phyloP scores from a whole-genome alignment of 2,113 vertebrate species.

The Pyxicephalus adspersus region DNA sequence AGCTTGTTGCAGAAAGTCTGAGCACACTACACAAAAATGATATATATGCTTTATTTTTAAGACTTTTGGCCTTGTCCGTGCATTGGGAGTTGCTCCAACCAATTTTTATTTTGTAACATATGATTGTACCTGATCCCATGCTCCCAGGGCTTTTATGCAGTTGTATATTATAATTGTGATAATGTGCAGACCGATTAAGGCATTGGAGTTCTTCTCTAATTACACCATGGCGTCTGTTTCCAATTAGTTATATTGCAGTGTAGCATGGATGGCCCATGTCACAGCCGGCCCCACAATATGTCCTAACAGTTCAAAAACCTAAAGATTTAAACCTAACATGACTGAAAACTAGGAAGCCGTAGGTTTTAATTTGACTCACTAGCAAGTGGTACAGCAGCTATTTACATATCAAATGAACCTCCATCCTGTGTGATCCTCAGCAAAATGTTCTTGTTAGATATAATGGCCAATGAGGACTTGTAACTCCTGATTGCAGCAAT shows the following conservation, averaged over 20 bases:
- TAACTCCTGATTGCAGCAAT: slow-evolving; percentile 15
- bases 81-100: no score
- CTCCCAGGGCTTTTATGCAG: not conserved
- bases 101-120: no score
- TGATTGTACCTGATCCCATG: not conserved
- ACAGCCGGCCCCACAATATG: slow-evolving; percentile 19
- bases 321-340: not conserved
- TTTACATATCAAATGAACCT: not conserved
- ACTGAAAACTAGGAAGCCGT: not conserved
- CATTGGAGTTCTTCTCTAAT: not conserved
- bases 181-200: not conserved
- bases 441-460: not conserved
- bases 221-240: slow-evolving; percentile 16
- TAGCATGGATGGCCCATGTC: slow-evolving; percentile 22
- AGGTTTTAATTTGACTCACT: not conserved
- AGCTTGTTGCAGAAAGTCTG: no score
- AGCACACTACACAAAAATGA: no score
- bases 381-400: slow-evolving; percentile 1
- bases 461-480: not conserved
- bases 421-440: not conserved
- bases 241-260: slow-evolving; percentile 10
- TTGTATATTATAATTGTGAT: not conserved
- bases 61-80: no score
- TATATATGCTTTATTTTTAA: no score
- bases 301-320: not conserved